phyloP scores from a whole-genome alignment of 2,113 vertebrate species.

The Cryptoleucopteryx plumbea region DNA sequence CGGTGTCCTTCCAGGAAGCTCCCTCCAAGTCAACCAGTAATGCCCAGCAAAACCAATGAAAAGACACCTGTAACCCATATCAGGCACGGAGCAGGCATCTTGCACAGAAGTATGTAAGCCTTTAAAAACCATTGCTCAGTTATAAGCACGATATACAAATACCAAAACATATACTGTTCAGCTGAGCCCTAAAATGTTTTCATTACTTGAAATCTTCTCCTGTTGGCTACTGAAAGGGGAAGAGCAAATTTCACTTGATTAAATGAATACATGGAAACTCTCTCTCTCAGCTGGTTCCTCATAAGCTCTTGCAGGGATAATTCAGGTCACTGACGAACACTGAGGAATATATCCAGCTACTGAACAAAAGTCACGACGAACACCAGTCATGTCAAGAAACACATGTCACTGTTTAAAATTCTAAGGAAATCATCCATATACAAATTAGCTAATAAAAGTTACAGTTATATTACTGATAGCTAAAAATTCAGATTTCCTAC shows the following conservation, averaged over 20 bases:
- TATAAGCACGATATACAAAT: background rate
- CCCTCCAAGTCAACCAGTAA: background rate
- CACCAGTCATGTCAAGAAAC: background rate
- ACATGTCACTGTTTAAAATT: background rate
- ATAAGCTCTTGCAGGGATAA: background rate
- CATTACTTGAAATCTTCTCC: background rate
- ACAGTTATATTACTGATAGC: background rate
- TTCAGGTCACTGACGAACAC: background rate
- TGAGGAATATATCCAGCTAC: background rate
- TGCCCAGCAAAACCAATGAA: background rate
- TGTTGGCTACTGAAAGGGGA: background rate
- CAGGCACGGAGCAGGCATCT: background rate
- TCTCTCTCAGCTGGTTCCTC: background rate
- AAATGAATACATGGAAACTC: background rate
- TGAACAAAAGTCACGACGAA: background rate
- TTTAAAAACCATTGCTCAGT: background rate
- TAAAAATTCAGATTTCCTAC: background rate
- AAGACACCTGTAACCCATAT: background rate
- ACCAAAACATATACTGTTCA: background rate
- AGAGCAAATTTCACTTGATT: background rate
- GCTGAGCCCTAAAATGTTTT: background rate
- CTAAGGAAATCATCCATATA: background rate
- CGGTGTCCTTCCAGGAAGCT: background rate
- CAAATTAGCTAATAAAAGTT: background rate
- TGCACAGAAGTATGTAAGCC: background rate